phyloP scores from a whole-genome alignment of 1,140 invertebrate species.

The Trichomalopsis sarcophagae region DNA sequence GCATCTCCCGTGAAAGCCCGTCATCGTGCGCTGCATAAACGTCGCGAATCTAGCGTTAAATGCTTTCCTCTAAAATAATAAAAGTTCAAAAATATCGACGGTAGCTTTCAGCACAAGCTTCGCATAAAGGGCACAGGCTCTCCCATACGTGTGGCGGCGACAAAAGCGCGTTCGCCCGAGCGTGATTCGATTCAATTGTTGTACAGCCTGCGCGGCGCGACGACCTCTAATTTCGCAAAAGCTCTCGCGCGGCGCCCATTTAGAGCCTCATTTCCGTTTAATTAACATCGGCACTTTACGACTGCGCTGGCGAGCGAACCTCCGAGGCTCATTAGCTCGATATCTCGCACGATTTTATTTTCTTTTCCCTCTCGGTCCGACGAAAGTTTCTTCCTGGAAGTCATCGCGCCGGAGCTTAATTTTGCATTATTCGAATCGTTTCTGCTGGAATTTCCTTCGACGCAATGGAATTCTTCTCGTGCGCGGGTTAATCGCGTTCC shows the following conservation, averaged over 20 bases:
- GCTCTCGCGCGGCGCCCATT: neutral
- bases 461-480: no score
- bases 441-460: no score
- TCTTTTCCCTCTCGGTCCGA: neutral
- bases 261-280: slow-evolving; percentile 24
- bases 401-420: neutral
- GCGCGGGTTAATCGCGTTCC: neutral
- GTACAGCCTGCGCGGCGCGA: no score
- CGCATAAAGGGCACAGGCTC: no score
- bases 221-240: neutral
- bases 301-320: neutral
- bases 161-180: no score
- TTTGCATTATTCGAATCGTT: neutral
- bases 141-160: no score
- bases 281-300: slow-evolving; percentile 19
- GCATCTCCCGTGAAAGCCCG: no score
- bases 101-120: no score
- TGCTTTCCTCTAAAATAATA: neutral
- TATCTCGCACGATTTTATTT: neutral
- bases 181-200: no score
- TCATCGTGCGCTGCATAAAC: no score
- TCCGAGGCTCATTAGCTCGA: neutral
- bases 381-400: neutral
- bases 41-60: neutral
- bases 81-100: neutral